Evolutionary conservation across 2,113 vertebrate genomes (phyloP).

Genomic region (Butorides virescens): DNA sequence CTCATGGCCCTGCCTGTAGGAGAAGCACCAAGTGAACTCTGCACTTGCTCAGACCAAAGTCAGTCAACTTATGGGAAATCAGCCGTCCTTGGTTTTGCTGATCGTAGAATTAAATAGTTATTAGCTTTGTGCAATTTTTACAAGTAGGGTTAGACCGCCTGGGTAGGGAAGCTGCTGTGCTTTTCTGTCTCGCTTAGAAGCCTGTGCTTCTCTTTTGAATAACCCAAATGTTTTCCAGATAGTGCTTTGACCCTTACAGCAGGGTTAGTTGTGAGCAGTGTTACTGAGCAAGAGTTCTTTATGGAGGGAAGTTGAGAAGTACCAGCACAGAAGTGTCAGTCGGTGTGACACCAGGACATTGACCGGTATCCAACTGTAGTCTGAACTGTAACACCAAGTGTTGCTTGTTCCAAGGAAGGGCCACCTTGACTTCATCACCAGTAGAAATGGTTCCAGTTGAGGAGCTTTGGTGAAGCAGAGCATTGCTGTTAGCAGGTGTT

Average conservation of each 20-base stretch:
- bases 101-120: background rate
- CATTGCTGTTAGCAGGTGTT: background rate
- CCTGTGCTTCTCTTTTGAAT: background rate
- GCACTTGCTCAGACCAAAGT: background rate
- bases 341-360: background rate
- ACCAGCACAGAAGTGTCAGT: background rate
- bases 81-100: background rate
- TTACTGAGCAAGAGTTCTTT: background rate
- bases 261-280: background rate
- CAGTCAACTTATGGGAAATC: background rate
- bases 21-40: background rate
- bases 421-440: background rate
- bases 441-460: background rate
- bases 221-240: background rate
- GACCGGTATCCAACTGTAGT: background rate
- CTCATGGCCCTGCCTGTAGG: background rate
- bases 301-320: background rate
- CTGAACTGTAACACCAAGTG: too few species aligned
- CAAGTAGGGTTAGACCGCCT: background rate
- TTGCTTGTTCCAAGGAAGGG: background rate
- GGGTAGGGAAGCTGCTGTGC: background rate
- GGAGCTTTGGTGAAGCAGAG: background rate
- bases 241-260: background rate
- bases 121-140: background rate
- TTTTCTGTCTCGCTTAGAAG: background rate